Conservation (phyloP, 2,888 invertebrate genomes). For the Cerastoderma edule region DNA sequence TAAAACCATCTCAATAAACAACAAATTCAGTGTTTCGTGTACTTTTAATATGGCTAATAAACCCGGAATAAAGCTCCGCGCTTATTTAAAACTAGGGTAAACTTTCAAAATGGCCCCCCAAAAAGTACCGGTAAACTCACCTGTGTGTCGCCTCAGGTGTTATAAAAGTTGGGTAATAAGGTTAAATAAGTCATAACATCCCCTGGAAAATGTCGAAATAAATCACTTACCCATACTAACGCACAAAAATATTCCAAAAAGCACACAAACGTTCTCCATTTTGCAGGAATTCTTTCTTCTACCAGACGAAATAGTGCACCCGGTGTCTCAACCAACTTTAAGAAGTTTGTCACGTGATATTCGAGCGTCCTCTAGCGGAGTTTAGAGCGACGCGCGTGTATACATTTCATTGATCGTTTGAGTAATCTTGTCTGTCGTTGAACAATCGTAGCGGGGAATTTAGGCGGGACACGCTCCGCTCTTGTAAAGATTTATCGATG, state of each 20-base stretch:
- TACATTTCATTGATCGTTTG: slow-evolving; percentile 17
- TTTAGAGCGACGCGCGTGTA: too few relatives aligned
- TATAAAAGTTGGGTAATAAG: slow-evolving; percentile 16
- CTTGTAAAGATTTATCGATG: neutral
- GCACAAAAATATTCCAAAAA: slow-evolving; percentile 25
- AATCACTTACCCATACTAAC: slow-evolving; percentile 23
- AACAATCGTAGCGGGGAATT: slow-evolving; percentile 9
- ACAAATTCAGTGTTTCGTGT: too few relatives aligned
- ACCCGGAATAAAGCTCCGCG: too few relatives aligned
- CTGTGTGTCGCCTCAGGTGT: slow-evolving; percentile 23
- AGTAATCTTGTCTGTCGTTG: slow-evolving; percentile 9
- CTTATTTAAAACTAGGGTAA: neutral
- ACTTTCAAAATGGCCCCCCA: slow-evolving; percentile 23
- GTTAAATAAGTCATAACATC: slow-evolving; percentile 14
- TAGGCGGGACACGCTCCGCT: neutral
- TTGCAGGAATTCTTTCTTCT: slow-evolving; percentile 23
- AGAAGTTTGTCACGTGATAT: slow-evolving; percentile 17
- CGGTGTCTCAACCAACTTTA: slow-evolving; percentile 16
- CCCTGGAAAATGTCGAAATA: neutral
- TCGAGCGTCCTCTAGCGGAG: slow-evolving; percentile 20
- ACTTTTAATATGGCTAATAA: too few relatives aligned
- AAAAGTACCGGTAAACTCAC: slow-evolving; percentile 20
- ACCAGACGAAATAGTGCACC: slow-evolving; percentile 12
- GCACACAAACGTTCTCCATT: slow-evolving; percentile 25
- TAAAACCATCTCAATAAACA: too few relatives aligned